Percentiles rank a stretch among this genome's conserved stretches.
Evolutionary conservation across 1,140 invertebrate species (phyloP).

Genomic region (Bombus waltoni): DNA sequence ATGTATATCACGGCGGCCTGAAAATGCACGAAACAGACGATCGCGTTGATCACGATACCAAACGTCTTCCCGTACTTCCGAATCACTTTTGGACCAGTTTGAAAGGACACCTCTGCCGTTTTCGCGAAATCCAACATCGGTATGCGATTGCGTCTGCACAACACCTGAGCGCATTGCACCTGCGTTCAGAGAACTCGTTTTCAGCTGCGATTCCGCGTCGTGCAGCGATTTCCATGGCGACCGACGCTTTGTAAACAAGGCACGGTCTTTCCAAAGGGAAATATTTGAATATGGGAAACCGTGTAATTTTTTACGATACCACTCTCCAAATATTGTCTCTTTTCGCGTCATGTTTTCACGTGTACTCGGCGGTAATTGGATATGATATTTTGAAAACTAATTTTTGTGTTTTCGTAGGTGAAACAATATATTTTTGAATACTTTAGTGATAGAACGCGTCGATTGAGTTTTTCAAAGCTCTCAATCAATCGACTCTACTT

Average conservation of each 20-base stretch:
- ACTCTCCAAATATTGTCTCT: neutral
- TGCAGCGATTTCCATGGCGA: neutral
- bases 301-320: neutral
- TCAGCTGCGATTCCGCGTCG: neutral
- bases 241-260: conserved; percentile 5
- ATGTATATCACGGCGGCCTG: conserved; percentile 68
- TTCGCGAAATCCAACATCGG: conserved; percentile 82
- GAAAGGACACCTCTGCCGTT: conserved; percentile 83
- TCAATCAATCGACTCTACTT: too few relatives aligned
- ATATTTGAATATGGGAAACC: neutral
- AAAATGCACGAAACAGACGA: conserved; percentile 72
- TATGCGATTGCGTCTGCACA: conserved; percentile 76
- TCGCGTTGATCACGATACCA: conserved; percentile 68
- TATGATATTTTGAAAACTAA: neutral
- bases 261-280: neutral
- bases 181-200: conserved; percentile 64
- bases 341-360: neutral
- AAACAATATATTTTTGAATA: neutral
- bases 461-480: too few relatives aligned
- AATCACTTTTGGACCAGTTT: conserved; percentile 79
- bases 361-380: neutral
- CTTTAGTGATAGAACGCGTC: too few relatives aligned
- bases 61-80: conserved; percentile 77
- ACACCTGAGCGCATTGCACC: conserved; percentile 80
- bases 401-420: neutral